phyloP scores from a whole-genome alignment of 2,888 invertebrate genomes.

The Rhagophthalmus giganteus region DNA sequence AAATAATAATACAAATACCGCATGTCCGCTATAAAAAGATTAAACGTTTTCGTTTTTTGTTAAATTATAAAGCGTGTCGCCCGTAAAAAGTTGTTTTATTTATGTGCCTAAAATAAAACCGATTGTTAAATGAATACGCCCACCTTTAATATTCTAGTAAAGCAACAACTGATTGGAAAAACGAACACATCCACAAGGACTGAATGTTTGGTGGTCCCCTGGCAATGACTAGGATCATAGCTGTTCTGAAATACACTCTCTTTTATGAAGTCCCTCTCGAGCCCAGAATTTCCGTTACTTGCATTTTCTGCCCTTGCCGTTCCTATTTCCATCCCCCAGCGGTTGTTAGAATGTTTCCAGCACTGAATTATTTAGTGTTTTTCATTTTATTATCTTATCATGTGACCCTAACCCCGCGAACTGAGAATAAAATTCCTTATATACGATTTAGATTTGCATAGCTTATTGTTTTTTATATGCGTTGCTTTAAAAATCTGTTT shows the following conservation, averaged over 20 bases:
- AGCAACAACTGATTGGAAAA: slow-evolving; percentile 22
- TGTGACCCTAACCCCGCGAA: slow-evolving; percentile 16
- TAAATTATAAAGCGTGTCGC: too few species aligned
- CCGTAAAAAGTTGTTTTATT: too few species aligned
- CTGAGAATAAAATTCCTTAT: slow-evolving; percentile 13
- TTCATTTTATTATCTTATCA: slow-evolving; percentile 26
- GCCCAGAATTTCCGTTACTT: slow-evolving; percentile 26
- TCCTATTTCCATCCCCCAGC: slow-evolving; percentile 18
- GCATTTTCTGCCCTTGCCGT: slow-evolving; percentile 23
- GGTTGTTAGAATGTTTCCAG: slow-evolving; percentile 26
- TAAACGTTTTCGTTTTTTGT: too few species aligned
- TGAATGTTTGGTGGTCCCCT: slow-evolving; percentile 27
- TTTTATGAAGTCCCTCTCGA: slow-evolving; percentile 28
- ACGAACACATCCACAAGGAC: slow-evolving; percentile 14
- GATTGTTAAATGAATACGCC: slow-evolving; percentile 1
- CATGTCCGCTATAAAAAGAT: too few species aligned
- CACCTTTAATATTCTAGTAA: slow-evolving; percentile 16
- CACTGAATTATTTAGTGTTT: slow-evolving; percentile 28
- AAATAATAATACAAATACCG: too few species aligned
- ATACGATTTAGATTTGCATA: slow-evolving; percentile 11
- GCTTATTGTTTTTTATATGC: slow-evolving; percentile 4
- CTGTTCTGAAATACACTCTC: slow-evolving; percentile 27
- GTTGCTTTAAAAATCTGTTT: too few species aligned
- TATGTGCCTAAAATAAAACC: too few species aligned
- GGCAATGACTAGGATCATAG: slow-evolving; percentile 29